Percentiles rank a stretch among this genome's conserved stretches.
Evolutionary conservation across 2,888 invertebrate species (phyloP).

Genomic region (Megaustenia siamemsis): DNA sequence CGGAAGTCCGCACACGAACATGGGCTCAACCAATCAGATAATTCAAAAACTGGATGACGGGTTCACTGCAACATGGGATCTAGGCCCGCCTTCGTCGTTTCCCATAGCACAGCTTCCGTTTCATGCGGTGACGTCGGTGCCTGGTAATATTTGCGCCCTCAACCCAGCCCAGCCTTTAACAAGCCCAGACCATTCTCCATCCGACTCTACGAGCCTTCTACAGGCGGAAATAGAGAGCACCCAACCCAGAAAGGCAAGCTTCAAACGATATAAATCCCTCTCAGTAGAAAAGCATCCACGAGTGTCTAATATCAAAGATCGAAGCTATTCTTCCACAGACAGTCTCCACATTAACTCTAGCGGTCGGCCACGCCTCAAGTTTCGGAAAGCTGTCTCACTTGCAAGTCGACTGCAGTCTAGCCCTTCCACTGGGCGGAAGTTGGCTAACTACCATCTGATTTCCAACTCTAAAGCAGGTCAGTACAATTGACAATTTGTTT

Average conservation of each 20-base stretch:
- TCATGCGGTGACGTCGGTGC: conserved; percentile 45
- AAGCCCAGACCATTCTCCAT: conserved; percentile 45
- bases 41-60: conserved; percentile 73
- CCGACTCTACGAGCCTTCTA: conserved; percentile 47
- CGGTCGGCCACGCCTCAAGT: conserved; percentile 74
- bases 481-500: conserved; percentile 44
- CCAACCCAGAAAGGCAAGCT: conserved; percentile 59
- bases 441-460: conserved; percentile 78
- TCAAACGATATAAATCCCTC: conserved; percentile 74
- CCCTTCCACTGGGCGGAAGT: conserved; percentile 77
- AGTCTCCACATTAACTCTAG: conserved; percentile 70
- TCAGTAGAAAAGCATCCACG: conserved; percentile 73
- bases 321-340: conserved; percentile 76
- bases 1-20: conserved; percentile 29
- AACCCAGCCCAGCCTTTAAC: conserved; percentile 29
- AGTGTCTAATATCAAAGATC: conserved; percentile 72
- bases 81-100: conserved; percentile 60
- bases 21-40: conserved; percentile 62
- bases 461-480: conserved; percentile 77
- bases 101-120: conserved; percentile 49
- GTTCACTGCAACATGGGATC: conserved; percentile 73
- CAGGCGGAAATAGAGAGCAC: conserved; percentile 35
- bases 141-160: conserved; percentile 31
- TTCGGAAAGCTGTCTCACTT: conserved; percentile 75
- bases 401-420: conserved; percentile 76